A percentile compares a stretch with the other conserved stretches of the same genome.
These are phyloP conservation scores for Argopecten irradians DNA, from an alignment of 1,140 invertebrate species.

Conservation along the genomic window DNA sequence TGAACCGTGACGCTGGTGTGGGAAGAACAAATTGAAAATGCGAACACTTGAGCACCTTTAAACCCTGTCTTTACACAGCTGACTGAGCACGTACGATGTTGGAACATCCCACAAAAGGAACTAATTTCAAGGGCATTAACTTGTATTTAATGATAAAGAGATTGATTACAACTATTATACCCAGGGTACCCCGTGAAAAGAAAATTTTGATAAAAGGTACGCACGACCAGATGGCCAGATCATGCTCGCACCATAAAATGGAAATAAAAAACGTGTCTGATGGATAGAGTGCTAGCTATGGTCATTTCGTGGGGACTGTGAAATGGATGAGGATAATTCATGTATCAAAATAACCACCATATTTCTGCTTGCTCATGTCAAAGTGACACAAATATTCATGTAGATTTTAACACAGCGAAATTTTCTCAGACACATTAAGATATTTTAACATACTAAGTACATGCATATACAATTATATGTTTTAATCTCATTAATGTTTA, in stretches of 20 bases:
- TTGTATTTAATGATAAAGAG: slow-evolving; percentile 23
- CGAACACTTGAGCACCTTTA: slow-evolving; percentile 9
- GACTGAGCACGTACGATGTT: not conserved
- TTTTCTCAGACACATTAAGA: too few species aligned
- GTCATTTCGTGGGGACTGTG: not conserved
- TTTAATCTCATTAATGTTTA: too few species aligned
- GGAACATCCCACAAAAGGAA: slow-evolving; percentile 20
- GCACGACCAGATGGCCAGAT: slow-evolving; percentile 19
- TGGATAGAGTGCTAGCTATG: not conserved
- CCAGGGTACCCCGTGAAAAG: not conserved
- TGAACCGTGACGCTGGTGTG: not conserved
- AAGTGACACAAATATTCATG: too few species aligned
- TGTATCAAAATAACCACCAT: not conserved
- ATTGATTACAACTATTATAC: slow-evolving; percentile 2
- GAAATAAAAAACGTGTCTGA: not conserved
- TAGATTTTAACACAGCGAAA: too few species aligned
- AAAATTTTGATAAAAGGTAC: not conserved
- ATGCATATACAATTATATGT: too few species aligned
- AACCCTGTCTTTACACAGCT: slow-evolving; percentile 20
- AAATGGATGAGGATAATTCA: not conserved
- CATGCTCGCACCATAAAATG: not conserved
- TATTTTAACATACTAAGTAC: too few species aligned
- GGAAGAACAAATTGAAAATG: slow-evolving; percentile 17
- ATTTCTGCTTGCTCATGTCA: not conserved
- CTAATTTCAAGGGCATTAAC: slow-evolving; percentile 22